phyloP scores from a whole-genome alignment of 2,888 invertebrate genomes.

The Drosophila lutescens region DNA sequence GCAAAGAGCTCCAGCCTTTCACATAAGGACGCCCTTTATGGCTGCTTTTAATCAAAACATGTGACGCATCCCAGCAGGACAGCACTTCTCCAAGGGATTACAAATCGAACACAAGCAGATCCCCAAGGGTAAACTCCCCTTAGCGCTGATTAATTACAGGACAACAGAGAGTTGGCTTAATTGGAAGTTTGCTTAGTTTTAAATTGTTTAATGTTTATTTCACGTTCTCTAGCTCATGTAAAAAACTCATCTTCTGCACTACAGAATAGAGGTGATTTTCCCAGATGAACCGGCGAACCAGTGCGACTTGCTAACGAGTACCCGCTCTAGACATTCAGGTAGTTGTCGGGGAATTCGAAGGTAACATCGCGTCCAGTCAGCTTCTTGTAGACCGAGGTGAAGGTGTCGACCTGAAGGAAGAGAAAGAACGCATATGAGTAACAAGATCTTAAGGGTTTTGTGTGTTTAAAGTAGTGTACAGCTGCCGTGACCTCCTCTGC shows the following conservation, averaged over 20 bases:
- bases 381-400: constrained; percentile 99
- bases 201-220: constrained; percentile 75
- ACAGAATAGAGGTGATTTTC: constrained; percentile 66
- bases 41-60: constrained; percentile 52
- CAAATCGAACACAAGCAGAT: constrained; percentile 14
- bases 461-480: constrained; percentile 36
- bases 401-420: constrained; percentile 94
- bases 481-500: constrained; percentile 30
- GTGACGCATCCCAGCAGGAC: constrained; percentile 37
- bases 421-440: constrained; percentile 38
- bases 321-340: constrained; percentile 87
- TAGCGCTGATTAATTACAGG: constrained; percentile 11
- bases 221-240: constrained; percentile 64
- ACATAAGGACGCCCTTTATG: constrained; percentile 30
- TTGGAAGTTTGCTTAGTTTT: constrained; percentile 53
- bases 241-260: constrained; percentile 73
- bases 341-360: constrained; percentile 99
- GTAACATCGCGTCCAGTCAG: constrained; percentile 99
- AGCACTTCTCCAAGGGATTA: constrained; percentile 10
- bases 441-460: not conserved
- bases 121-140: constrained; percentile 14
- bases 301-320: constrained; percentile 47
- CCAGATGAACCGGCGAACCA: constrained; percentile 55
- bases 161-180: constrained; percentile 24
- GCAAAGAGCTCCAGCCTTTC: not conserved